Base-by-base conservation (phyloP, 2,113 vertebrate genomes). In the Ornithorhynchus anatinus region DNA sequence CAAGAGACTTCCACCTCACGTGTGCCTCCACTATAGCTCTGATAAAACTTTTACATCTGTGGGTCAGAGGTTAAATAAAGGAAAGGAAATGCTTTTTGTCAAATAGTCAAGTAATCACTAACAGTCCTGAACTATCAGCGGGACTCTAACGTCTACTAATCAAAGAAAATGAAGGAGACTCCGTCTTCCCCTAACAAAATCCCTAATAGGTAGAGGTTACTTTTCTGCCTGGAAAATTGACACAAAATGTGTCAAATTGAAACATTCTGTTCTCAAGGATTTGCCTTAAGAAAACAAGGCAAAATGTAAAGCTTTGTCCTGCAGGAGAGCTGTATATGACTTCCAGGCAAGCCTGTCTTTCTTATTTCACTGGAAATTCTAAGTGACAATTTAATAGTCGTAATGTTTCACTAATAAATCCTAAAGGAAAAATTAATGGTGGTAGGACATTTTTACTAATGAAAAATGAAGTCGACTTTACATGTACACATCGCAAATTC, bases 341-440 rank as follows among this genome's bases (percentile, higher is more conserved):
- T 70, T 82, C 80, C 88, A 92, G 85, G 92, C 95, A 95, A 95
- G 95, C 87, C 90, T 94, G 95, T 94, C 94, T 91, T 77, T 75
- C 92, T 95, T 91, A 91, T 91, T 95, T 95, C 93, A 92, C 94
- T 91, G 86, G 86, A 89, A 95, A 95, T 94, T n/a, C 7, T 80
- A 94, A 93, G 93, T 88, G 94, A 96, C 94, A 96, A 96, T 95
- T 96, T 97, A 96, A 98, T 82, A 84, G 92, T 88, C 90, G 82
- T 89, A 85, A 92, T 92, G 93, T 89, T 91, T 91, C 64, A 88
- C 87, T 94, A 93, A 94, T 93, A 91, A 89, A 87, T 86, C 58
- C 72, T 88, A 81, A 93, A 81, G 51, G 77, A 78, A 80, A 89
- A 84, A 77, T 84, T 94, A 78, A 67, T 81, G 77, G 74, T 72